Evolutionary conservation across 2,797 vertebrate species (phyloP), one percentile per base, ranked within the genome.

Genomic region (Uromys caudimaculatus): DNA sequence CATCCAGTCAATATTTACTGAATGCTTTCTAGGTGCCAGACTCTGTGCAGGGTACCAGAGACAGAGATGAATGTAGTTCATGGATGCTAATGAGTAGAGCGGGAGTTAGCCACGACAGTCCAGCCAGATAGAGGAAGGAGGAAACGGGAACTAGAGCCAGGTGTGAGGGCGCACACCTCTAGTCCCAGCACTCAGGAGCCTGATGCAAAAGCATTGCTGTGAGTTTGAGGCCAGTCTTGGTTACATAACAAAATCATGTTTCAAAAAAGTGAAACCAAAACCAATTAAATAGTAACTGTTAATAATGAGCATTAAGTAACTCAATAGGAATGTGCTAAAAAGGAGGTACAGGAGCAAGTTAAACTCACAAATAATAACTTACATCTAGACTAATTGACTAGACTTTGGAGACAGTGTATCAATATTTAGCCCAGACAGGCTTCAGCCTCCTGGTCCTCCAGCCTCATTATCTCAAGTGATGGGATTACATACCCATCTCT

Each of bases 11-110:
- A 27, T 29, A 64, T 78, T 83, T 90, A 62, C 35, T 86, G 67
- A 90, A 93, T 83, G 62, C 50, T 83, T 90, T 93, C 82, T 93
- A 60, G 44, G 83, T 85, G 60, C 81, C 76, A 79, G 94, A 92
- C 87, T 94, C 79, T 17, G 0, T 95, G 91, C 76, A 67, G 87
- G 38, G 58, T n/a, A 38, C 56, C 69, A 58, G 38, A 89, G 17
- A 78, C 76, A 94, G 90, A 84, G 64, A 91, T 67, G 73, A 93
- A 69, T 84, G 29, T 75, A 87, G 69, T 82, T 77, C 95, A 90
- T 94, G 50, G 64, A 73, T 84, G 69, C 82, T 95, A 52, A 73
- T 77, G 95, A 67, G 41, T 13, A 58, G 52, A 52, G 58, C 11
- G 14, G 62, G 75, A 92, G 58, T 81, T 2, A 14, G 62, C 58